Evolutionary conservation across 1,140 invertebrate species (phyloP).

Genomic region (Papilio machaon): DNA sequence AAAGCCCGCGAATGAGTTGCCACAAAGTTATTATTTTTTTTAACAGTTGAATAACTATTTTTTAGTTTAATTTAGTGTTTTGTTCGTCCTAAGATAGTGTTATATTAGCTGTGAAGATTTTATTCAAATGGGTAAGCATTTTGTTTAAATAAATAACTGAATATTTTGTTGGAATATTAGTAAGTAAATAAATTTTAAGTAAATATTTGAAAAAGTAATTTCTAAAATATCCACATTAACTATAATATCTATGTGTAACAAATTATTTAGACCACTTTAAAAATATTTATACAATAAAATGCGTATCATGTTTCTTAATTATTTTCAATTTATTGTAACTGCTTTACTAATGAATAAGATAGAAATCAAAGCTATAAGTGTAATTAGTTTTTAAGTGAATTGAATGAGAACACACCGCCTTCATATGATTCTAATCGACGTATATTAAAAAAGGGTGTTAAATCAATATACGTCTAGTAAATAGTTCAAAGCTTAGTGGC

Average conservation of each 20-base stretch:
- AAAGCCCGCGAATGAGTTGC: conserved; percentile 24
- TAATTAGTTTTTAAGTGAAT: not conserved
- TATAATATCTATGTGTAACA: too few species aligned
- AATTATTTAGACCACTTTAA: too few species aligned
- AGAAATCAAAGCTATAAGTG: not conserved
- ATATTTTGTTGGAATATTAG: too few species aligned
- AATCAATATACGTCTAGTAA: not conserved
- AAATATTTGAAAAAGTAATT: too few species aligned
- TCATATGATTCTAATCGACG: not conserved
- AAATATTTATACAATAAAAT: too few species aligned
- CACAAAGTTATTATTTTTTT: conserved; percentile 1
- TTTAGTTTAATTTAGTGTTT: conserved; percentile 24
- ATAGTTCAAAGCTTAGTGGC: not conserved
- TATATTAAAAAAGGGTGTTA: not conserved
- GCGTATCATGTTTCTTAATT: too few species aligned
- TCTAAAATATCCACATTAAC: too few species aligned
- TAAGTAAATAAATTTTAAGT: too few species aligned
- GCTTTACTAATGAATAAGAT: not conserved
- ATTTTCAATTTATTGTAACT: too few species aligned
- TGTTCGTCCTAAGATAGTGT: not conserved
- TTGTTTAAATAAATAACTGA: not conserved
- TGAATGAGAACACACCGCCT: not conserved
- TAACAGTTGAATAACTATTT: conserved; percentile 7
- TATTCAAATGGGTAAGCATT: not conserved
- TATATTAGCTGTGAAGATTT: not conserved